phyloP scores from a whole-genome alignment of 1,140 invertebrate genomes.

The Phortica variegata region DNA sequence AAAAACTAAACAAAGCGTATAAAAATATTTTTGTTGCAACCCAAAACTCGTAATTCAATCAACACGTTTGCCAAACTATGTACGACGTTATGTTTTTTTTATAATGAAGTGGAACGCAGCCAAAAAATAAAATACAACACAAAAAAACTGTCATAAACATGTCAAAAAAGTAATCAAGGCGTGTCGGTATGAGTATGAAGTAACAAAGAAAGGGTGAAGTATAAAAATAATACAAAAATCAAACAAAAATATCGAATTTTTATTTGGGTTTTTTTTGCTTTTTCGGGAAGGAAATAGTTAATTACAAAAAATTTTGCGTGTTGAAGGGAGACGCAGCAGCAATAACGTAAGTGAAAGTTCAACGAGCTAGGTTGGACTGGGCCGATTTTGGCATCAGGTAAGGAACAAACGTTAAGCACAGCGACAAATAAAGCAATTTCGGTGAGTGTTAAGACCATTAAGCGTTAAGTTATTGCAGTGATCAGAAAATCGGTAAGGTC shows the following conservation, averaged over 20 bases:
- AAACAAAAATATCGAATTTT: conserved; percentile 10
- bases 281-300: too few relatives aligned
- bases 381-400: background rate
- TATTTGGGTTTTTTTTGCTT: conserved; percentile 20
- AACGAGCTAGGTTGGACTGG: conserved; percentile 9
- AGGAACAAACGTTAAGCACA: conserved; percentile 1
- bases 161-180: conserved; percentile 26
- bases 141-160: conserved; percentile 27
- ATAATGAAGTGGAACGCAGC: conserved; percentile 6
- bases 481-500: too few relatives aligned
- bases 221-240: conserved; percentile 11
- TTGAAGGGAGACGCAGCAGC: conserved; percentile 38
- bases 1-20: conserved; percentile 31
- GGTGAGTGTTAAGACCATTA: too few relatives aligned
- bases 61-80: conserved; percentile 5
- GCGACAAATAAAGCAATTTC: conserved; percentile 40
- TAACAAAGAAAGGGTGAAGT: conserved; percentile 18
- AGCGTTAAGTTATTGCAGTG: too few relatives aligned
- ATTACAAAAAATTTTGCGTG: conserved; percentile 30
- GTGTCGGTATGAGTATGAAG: too few relatives aligned
- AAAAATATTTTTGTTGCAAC: conserved; percentile 5
- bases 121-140: conserved; percentile 15
- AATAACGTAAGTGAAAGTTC: conserved; percentile 41
- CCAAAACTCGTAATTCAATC: background rate
- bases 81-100: too few relatives aligned